Evolutionary conservation across 2,113 vertebrate genomes (phyloP).

Genomic region (Centropus bengalensis): DNA sequence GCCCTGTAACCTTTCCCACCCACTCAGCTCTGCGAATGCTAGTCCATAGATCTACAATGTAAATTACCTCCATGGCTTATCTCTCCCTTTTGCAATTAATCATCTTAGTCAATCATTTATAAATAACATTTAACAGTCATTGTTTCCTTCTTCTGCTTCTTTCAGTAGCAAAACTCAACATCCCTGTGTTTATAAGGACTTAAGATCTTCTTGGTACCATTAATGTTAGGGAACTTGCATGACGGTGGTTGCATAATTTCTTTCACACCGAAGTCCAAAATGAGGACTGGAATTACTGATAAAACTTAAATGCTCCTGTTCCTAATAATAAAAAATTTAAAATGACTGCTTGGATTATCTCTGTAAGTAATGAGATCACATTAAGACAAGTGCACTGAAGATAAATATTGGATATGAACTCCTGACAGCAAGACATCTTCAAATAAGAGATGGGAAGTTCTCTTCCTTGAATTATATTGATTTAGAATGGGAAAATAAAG

Average conservation of each 20-base stretch:
- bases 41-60: not conserved
- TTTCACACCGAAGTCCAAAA: not conserved
- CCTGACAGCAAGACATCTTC: conserved; percentile 29
- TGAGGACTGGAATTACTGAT: not conserved
- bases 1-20: not conserved
- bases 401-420: conserved; percentile 61
- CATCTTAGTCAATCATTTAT: not conserved
- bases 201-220: not conserved
- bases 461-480: not conserved
- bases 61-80: not conserved
- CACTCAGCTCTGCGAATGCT: not conserved
- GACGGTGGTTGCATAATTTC: not conserved
- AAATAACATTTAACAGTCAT: not conserved
- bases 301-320: conserved; percentile 6
- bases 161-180: not conserved
- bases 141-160: accelerated
- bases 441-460: conserved; percentile 22
- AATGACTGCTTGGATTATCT: conserved; percentile 43
- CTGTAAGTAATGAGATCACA: conserved; percentile 55
- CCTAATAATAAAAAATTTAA: conserved; percentile 49
- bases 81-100: not conserved
- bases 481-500: not conserved
- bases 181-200: not conserved
- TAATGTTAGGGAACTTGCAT: not conserved
- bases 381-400: conserved; percentile 49